phyloP scores from a whole-genome alignment of 2,113 vertebrate species.

The Tauraco erythrolophus region DNA sequence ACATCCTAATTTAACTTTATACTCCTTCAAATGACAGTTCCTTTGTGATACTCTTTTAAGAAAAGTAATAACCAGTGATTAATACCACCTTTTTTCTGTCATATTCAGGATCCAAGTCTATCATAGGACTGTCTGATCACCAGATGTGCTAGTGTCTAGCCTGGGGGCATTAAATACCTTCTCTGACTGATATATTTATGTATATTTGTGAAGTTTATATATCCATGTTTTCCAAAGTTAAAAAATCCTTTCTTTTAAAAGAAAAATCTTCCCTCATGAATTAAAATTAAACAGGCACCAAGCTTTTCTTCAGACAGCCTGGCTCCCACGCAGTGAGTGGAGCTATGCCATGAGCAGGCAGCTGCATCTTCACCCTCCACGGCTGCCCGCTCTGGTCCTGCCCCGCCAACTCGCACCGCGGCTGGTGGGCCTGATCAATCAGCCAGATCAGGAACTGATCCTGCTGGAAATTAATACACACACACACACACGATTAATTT shows the following conservation, averaged over 20 bases:
- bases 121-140: not conserved
- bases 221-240: not conserved
- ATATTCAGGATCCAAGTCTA: not conserved
- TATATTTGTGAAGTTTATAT: not conserved
- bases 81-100: not conserved
- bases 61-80: slow-evolving; percentile 1
- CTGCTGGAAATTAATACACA: not conserved
- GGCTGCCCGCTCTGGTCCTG: fast-evolving
- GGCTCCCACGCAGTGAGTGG: not conserved
- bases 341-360: fast-evolving
- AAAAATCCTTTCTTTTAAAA: not conserved
- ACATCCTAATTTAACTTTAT: not conserved
- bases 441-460: not conserved
- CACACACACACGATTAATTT: not conserved
- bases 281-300: fast-evolving
- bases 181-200: not conserved
- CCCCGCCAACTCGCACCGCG: fast-evolving
- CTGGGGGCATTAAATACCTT: not conserved
- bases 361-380: not conserved
- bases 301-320: not conserved
- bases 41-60: not conserved
- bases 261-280: not conserved
- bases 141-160: not conserved
- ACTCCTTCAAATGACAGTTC: not conserved
- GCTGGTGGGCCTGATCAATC: not conserved